Base-by-base conservation (phyloP, 2,888 invertebrate species). In the Drosophila putrida region DNA sequence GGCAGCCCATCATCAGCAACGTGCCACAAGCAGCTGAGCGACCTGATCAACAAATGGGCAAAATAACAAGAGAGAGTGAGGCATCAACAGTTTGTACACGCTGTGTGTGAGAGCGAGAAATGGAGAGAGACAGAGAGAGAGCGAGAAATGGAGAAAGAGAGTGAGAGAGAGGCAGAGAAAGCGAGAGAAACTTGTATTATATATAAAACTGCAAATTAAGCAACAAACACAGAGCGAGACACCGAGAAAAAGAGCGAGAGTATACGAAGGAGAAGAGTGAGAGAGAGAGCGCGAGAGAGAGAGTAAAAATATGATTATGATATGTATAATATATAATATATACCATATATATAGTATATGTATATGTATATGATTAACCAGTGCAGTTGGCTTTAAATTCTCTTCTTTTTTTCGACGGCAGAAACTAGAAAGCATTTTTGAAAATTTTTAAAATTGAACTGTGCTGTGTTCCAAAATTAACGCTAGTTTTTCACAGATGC, bases 301-400 rank as follows among this genome's bases (percentile, higher is more conserved):
- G 38, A 50, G 47, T 61, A 31, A 43, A 53, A 39, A 28, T 39
- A 27, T 28, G 36, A 51, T 41, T 49, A 50, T 38, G 28, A 64
- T 31, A 61, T 38, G 20, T 20, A 20, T 20, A 20, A 20, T 20
- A 20, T 28, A 60, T 35, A n/a, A 71, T 28, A 58, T 31, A 58
- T 20, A 38, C 20, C 6, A 71, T 41, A 62, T 10, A 62, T 10
- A 58, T 46, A n/a, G n/a, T n/a, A 67, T 33, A 54, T 20, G 31
- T 6, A 60, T 33, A 54, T 20, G 35, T 6, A 63, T 49, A 68
- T 27, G 31, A 4, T 58, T 28, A 80, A 79, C 78, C 87, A 87
- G 87, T 87, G 88, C 88, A 89, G 88, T 87, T 83, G 80, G 80
- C 88, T 83, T 85, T 80, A 77, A 83, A 82, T 86, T 80, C 80